A percentile compares a stretch with the other conserved stretches of the same genome.
Evolutionary conservation across 2,113 vertebrate genomes (phyloP).

Genomic region (Halichoeres trimaculatus): DNA sequence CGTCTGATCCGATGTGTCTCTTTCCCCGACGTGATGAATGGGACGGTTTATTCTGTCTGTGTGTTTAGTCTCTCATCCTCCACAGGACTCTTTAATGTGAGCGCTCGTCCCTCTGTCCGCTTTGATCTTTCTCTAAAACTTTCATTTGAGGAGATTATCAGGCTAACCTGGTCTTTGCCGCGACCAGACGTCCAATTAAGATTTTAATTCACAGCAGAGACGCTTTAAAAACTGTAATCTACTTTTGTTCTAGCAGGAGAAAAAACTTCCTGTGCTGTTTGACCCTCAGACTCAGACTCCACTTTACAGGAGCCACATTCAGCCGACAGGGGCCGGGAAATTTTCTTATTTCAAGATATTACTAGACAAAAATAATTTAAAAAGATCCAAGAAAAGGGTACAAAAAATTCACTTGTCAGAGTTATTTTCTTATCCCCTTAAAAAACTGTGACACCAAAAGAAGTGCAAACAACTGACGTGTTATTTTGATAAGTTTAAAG

Average conservation of each 20-base stretch:
- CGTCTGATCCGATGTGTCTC: background rate
- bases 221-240: background rate
- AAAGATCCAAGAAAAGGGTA: too few relatives aligned
- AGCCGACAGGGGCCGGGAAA: too few relatives aligned
- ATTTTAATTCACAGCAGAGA: background rate
- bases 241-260: background rate
- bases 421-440: too few relatives aligned
- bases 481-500: too few relatives aligned
- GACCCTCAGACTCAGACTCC: background rate
- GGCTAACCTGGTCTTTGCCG: too few relatives aligned
- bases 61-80: background rate
- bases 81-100: background rate
- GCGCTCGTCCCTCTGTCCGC: background rate
- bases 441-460: too few relatives aligned
- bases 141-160: background rate
- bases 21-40: background rate
- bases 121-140: slow-evolving; percentile 32
- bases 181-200: background rate
- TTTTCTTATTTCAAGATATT: too few relatives aligned
- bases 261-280: background rate
- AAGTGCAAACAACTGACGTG: too few relatives aligned
- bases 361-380: too few relatives aligned
- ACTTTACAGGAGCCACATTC: background rate
- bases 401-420: too few relatives aligned
- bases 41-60: background rate